phyloP scores from a whole-genome alignment of 2,888 invertebrate species.

The Machimus atricapillus region DNA sequence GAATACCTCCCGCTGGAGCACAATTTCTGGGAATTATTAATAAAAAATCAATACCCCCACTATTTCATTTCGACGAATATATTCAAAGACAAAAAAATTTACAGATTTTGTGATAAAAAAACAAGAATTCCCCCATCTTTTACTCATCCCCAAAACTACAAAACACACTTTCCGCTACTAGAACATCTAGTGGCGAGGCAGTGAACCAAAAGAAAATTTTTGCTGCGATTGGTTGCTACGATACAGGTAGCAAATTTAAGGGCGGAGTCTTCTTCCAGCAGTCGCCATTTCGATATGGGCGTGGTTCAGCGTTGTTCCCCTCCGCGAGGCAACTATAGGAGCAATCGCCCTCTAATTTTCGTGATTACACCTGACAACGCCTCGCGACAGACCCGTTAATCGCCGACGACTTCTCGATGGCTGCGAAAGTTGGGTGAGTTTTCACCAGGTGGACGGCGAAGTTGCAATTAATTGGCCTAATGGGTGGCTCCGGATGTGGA shows the following conservation, averaged over 20 bases:
- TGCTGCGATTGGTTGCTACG: neutral
- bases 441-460: neutral
- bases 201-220: neutral
- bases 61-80: neutral
- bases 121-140: neutral
- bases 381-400: neutral
- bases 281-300: constrained; percentile 35
- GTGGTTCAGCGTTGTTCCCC: neutral
- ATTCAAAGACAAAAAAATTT: neutral
- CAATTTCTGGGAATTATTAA: neutral
- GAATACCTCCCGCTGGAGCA: neutral
- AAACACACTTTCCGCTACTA: neutral
- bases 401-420: neutral
- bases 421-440: neutral
- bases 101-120: neutral
- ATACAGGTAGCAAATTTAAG: neutral
- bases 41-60: neutral
- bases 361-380: neutral
- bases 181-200: neutral
- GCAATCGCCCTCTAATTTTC: neutral
- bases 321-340: neutral
- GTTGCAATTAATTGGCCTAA: constrained; percentile 4
- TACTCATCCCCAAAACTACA: neutral
- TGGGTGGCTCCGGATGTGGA: neutral
- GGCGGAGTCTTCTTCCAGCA: neutral